Base-by-base conservation (phyloP, 2,888 invertebrate genomes). In the Pycnomerus fuliginosus region DNA sequence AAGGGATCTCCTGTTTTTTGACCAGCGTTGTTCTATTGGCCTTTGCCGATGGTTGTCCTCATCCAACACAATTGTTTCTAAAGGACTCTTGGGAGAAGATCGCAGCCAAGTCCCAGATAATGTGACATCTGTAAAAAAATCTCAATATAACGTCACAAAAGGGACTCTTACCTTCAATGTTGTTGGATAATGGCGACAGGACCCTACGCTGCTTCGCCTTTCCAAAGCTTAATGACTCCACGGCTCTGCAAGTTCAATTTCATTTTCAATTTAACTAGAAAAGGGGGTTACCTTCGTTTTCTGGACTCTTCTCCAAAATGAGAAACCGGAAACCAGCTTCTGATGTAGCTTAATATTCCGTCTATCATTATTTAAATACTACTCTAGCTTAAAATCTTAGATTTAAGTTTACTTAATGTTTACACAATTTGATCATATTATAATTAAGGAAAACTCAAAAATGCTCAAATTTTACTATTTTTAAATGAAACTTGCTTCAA, bases 181-280 rank as follows among this genome's bases (percentile, higher is more conserved):
- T 44, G 10, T 37, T 39, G 1, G 50, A 40, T 48, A 51, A 30
- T 7, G 49, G 32, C 5, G 47, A 44, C 14, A 51, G 51, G 20
- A 55, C 28, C 47, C 48, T 52, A 39, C 57, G 46, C 25, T 36
- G 52, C 50, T 58, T 60, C 13, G 54, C 52, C 33, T 55, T 58
- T 20, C 45, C 40, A 16, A 46, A 34, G 30, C 17, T 40, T 15
- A 44, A 14, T 13, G 39, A 33, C 32, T 53, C 50, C 14, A 37
- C n/a, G 28, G 50, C 52, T 44, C 57, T 57, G 45, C 14, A 32
- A 43, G 1, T n/a, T 2, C n/a, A 35, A 12, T 2, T 4, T 16
- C 17, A 28, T 12, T 16, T 29, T 5, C 8, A 27, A 24, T 12
- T n/a, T 43, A 14, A 8, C 25, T 15, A 15, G 8, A 12, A 28